phyloP scores from a whole-genome alignment of 2,888 invertebrate species.

The Apeira syringaria region DNA sequence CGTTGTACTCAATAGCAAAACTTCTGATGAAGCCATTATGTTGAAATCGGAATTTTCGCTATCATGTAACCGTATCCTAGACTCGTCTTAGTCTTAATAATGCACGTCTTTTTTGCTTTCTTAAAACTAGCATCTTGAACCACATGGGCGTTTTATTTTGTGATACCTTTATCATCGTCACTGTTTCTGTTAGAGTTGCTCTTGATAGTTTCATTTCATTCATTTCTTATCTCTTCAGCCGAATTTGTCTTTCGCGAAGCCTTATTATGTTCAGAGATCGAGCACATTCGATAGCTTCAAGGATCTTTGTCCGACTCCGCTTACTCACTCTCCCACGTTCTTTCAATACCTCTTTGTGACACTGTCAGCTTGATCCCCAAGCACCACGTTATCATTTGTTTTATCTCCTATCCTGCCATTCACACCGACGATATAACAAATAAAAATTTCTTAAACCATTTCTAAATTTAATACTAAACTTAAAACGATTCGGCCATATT shows the following conservation, averaged over 20 bases:
- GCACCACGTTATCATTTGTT: slow-evolving; percentile 62
- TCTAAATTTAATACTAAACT: slow-evolving; percentile 43
- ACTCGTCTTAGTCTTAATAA: slow-evolving; percentile 57
- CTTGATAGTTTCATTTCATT: slow-evolving; percentile 81
- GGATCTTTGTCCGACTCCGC: slow-evolving; percentile 63
- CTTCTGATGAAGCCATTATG: slow-evolving; percentile 35
- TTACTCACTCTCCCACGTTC: slow-evolving; percentile 69
- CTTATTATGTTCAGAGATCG: slow-evolving; percentile 58
- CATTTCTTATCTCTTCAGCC: slow-evolving; percentile 72
- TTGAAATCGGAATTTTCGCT: slow-evolving; percentile 51
- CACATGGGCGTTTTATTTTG: slow-evolving; percentile 83
- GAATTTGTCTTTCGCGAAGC: slow-evolving; percentile 75
- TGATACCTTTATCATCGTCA: slow-evolving; percentile 82
- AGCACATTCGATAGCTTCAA: slow-evolving; percentile 67
- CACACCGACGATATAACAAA: slow-evolving; percentile 51
- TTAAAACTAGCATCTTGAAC: slow-evolving; percentile 55
- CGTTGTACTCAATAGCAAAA: slow-evolving; percentile 43
- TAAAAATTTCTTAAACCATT: slow-evolving; percentile 26
- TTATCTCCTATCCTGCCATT: slow-evolving; percentile 49
- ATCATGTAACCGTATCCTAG: slow-evolving; percentile 49
- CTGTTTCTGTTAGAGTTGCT: slow-evolving; percentile 81
- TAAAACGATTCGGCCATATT: slow-evolving; percentile 62
- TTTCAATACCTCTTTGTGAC: slow-evolving; percentile 65
- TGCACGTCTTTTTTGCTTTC: slow-evolving; percentile 76
- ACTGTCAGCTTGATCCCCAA: slow-evolving; percentile 73